Evolutionary conservation across 2,888 invertebrate species (phyloP).

Genomic region (Melanostoma mellinum): DNA sequence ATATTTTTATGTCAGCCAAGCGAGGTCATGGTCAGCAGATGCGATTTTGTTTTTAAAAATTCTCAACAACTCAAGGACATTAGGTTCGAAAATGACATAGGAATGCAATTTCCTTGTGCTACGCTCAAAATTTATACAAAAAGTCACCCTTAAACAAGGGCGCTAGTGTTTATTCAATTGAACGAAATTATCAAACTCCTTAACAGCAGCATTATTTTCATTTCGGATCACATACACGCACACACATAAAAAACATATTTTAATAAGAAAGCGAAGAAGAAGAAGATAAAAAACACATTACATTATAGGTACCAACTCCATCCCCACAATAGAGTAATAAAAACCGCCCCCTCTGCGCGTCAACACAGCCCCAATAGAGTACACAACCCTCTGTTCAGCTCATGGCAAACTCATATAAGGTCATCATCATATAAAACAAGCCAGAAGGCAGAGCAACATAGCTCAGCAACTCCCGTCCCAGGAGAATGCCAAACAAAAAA

Average conservation of each 20-base stretch:
- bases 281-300: conserved; percentile 14
- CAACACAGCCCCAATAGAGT: conserved; percentile 8
- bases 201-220: conserved; percentile 33
- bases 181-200: conserved; percentile 34
- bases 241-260: neutral
- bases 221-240: conserved; percentile 20
- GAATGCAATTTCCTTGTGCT: neutral
- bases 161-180: too few relatives aligned
- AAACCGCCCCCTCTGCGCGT: conserved; percentile 13
- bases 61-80: conserved; percentile 16
- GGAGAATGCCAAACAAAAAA: conserved; percentile 43
- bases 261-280: neutral
- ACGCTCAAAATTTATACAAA: too few relatives aligned
- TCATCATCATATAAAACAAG: conserved; percentile 15
- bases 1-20: neutral
- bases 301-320: conserved; percentile 27
- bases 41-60: conserved; percentile 3
- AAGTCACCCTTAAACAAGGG: too few relatives aligned
- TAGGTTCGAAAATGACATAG: neutral
- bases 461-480: conserved; percentile 18
- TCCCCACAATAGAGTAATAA: conserved; percentile 52
- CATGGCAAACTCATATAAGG: conserved; percentile 51
- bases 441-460: conserved; percentile 8
- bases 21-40: conserved; percentile 38
- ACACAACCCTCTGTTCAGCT: conserved; percentile 30